Conservation (phyloP, 2,113 vertebrate genomes). For the Oceanodroma tethys region DNA sequence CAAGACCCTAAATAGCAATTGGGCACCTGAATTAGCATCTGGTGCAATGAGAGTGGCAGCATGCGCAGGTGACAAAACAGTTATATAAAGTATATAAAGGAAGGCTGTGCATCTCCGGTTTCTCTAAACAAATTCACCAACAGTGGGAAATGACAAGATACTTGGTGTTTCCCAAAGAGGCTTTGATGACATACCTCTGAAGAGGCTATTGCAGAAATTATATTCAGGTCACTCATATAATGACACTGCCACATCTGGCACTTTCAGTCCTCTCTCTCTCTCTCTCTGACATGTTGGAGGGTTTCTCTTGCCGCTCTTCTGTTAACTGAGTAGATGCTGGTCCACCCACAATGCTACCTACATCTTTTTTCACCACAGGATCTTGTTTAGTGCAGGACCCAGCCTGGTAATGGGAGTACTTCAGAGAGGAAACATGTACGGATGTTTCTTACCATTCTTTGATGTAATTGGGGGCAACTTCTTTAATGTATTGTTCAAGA, state of each 20-base stretch:
- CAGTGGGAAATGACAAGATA: background rate
- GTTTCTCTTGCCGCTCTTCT: background rate
- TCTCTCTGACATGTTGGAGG: background rate
- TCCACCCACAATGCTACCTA: background rate
- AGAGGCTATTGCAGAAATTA: background rate
- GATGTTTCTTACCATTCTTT: background rate
- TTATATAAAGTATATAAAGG: background rate
- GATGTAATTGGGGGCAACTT: background rate
- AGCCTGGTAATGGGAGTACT: background rate
- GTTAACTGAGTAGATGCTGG: background rate
- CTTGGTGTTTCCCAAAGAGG: background rate
- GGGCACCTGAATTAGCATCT: background rate
- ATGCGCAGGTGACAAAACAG: background rate
- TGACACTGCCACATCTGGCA: background rate
- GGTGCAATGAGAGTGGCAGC: background rate
- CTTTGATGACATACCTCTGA: background rate
- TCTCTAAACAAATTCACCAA: background rate
- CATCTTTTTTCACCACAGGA: background rate
- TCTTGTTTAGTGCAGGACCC: background rate
- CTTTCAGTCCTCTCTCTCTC: background rate
- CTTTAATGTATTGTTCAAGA: background rate
- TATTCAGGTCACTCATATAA: background rate
- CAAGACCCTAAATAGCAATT: background rate
- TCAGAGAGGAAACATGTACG: background rate
- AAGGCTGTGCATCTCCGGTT: background rate